Conservation (phyloP, 2,888 invertebrate species). For the Tiliacea citrago region DNA sequence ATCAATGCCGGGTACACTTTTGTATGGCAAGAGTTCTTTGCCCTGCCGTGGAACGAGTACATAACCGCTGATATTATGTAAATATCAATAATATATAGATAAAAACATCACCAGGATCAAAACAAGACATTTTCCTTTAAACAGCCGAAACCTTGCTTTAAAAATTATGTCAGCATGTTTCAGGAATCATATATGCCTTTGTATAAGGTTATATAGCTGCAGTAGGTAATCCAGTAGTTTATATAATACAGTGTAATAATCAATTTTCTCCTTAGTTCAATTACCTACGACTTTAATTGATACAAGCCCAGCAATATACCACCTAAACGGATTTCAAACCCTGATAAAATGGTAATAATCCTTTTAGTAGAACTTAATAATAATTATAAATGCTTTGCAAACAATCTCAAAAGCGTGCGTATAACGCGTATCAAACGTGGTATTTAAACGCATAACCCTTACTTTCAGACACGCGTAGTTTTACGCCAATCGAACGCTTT, state of each 20-base stretch:
- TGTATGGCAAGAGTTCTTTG: no score
- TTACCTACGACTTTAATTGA: no score
- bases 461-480: slow-evolving; percentile 23
- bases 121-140: no score
- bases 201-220: not conserved
- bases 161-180: no score
- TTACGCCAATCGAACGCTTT: slow-evolving; percentile 30
- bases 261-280: not conserved
- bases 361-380: not conserved
- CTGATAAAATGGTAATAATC: not conserved
- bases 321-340: not conserved
- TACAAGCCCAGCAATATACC: not conserved
- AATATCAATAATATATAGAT: not conserved
- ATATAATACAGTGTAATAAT: not conserved
- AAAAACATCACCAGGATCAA: not conserved
- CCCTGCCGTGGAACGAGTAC: no score
- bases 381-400: not conserved
- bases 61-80: not conserved
- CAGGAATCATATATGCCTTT: not conserved
- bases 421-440: slow-evolving; percentile 30
- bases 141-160: no score
- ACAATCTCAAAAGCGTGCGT: slow-evolving; percentile 15
- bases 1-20: no score
- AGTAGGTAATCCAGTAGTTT: not conserved
- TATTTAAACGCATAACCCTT: slow-evolving; percentile 21